phyloP scores from a whole-genome alignment of 2,113 vertebrate species.

The Aptenodytes patagonicus region DNA sequence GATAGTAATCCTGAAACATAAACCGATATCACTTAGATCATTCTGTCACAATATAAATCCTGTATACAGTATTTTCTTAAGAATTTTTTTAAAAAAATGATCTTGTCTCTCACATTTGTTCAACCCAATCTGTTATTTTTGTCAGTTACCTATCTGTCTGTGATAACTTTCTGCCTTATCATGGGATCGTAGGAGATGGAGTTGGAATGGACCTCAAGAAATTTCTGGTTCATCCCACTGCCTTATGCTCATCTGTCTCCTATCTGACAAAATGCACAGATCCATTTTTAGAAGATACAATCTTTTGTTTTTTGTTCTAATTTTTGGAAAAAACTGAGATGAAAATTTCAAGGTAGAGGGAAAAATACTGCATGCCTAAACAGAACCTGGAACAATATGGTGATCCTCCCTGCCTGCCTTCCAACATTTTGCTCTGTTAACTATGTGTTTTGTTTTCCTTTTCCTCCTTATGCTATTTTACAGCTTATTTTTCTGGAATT shows the following conservation, averaged over 20 bases:
- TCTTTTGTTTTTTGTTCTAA: neutral
- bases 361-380: neutral
- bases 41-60: conserved; percentile 45
- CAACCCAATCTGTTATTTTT: neutral
- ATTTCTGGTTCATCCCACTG: neutral
- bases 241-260: neutral
- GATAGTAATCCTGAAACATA: conserved; percentile 35
- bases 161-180: neutral
- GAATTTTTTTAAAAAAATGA: too few relatives aligned
- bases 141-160: neutral
- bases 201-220: neutral
- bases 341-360: neutral
- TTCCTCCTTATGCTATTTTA: neutral
- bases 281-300: neutral
- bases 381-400: neutral
- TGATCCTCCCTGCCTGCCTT: neutral
- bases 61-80: conserved; percentile 27
- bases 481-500: neutral
- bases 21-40: conserved; percentile 29
- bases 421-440: neutral
- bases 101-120: neutral
- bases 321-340: neutral
- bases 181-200: neutral
- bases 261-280: neutral
- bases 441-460: neutral